A percentile compares a stretch with the other conserved stretches of the same genome.
phyloP scores from a whole-genome alignment of 2,888 invertebrate genomes.

The Xestia c-nigrum region DNA sequence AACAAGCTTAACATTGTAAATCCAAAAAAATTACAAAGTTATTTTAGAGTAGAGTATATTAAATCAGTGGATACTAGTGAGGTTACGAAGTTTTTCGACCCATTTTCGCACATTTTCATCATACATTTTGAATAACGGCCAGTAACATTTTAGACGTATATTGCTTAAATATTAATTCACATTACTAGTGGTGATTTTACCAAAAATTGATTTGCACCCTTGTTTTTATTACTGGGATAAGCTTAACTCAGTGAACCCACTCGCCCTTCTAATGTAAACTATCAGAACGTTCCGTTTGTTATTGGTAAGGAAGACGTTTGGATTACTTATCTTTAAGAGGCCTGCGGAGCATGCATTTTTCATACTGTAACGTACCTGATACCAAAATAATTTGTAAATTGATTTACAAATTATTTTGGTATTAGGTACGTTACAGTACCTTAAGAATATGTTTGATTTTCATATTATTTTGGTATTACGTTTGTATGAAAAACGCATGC shows the following conservation, averaged over 20 bases:
- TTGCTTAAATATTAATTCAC: conserved; percentile 29
- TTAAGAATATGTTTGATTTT: too few relatives aligned
- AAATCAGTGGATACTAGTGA: background rate
- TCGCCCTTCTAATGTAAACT: conserved; percentile 32
- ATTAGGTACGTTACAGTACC: too few relatives aligned
- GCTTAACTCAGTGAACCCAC: conserved; percentile 7
- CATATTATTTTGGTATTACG: too few relatives aligned
- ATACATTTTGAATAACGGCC: conserved; percentile 37
- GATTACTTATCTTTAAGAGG: conserved; percentile 42
- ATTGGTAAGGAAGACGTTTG: conserved; percentile 28
- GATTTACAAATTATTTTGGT: too few relatives aligned
- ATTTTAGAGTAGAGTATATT: conserved; percentile 1
- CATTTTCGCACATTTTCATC: conserved; percentile 9
- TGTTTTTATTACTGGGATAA: conserved; percentile 34
- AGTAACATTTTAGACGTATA: conserved; percentile 15
- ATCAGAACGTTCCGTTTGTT: conserved; percentile 44
- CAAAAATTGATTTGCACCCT: conserved; percentile 28
- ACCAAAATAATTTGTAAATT: too few relatives aligned
- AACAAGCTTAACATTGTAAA: too few relatives aligned
- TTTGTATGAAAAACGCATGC: too few relatives aligned
- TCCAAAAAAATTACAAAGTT: too few relatives aligned
- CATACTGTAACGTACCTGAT: too few relatives aligned
- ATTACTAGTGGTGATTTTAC: conserved; percentile 14
- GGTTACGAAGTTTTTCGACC: background rate
- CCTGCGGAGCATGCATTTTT: too few relatives aligned